Percentiles rank a stretch among this genome's conserved stretches.
These are phyloP conservation scores for Actinemys pallida DNA, from an alignment of 2,113 vertebrate genomes.

Conservation along the genomic window DNA sequence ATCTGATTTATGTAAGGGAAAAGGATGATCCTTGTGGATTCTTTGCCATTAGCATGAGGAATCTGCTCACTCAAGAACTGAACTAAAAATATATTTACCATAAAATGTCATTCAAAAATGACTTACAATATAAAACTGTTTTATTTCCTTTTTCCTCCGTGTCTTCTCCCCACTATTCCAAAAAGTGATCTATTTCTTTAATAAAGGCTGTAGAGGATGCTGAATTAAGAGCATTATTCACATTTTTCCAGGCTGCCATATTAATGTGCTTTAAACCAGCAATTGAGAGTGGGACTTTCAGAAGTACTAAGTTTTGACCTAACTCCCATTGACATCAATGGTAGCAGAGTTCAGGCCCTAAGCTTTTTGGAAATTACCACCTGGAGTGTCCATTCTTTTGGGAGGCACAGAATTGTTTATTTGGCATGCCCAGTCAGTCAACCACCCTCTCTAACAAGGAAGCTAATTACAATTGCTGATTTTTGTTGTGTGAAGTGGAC, in stretches of 20 bases:
- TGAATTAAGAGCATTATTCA: neutral
- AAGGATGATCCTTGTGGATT: neutral
- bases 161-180: neutral
- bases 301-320: neutral
- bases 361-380: neutral
- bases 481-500: neutral
- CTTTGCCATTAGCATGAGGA: neutral
- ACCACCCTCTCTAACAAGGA: rapidly evolving
- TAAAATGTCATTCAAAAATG: neutral
- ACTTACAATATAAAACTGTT: neutral
- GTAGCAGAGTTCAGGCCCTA: neutral
- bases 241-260: neutral
- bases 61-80: neutral
- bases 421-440: neutral
- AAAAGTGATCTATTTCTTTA: neutral
- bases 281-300: neutral
- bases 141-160: neutral
- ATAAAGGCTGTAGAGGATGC: neutral
- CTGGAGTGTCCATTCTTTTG: neutral
- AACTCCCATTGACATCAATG: neutral
- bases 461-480: rapidly evolving
- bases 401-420: rapidly evolving
- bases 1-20: neutral
- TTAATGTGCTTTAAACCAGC: neutral
- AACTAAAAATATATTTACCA: neutral